Evolutionary conservation across 2,888 invertebrate genomes (phyloP).

Genomic region (Cataglyphis altisquamis): DNA sequence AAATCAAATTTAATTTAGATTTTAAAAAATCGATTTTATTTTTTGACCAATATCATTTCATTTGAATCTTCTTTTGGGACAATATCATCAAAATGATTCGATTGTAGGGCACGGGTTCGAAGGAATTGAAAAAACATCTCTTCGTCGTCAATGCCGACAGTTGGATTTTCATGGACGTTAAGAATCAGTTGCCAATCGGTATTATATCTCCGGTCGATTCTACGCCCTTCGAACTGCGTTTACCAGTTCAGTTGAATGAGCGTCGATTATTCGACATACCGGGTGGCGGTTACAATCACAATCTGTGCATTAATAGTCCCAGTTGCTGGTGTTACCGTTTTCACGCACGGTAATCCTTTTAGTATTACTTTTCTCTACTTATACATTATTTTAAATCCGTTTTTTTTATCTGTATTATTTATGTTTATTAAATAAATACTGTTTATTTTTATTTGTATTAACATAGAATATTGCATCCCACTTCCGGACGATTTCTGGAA

Average conservation of each 20-base stretch:
- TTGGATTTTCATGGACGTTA: slow-evolving; percentile 85
- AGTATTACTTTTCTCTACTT: not conserved
- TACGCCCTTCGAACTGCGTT: slow-evolving; percentile 87
- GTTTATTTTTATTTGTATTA: not conserved
- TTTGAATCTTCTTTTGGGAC: not conserved
- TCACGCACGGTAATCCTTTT: slow-evolving; percentile 81
- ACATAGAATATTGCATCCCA: slow-evolving; percentile 83
- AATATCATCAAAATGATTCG: not conserved
- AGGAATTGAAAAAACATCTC: slow-evolving; percentile 83
- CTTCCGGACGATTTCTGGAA: slow-evolving; percentile 87
- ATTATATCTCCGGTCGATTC: slow-evolving; percentile 74
- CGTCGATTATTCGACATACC: slow-evolving; percentile 81
- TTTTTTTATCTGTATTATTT: not conserved
- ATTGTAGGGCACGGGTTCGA: slow-evolving; percentile 81
- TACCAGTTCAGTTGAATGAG: slow-evolving; percentile 84
- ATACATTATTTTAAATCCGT: not conserved
- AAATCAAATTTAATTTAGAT: not conserved
- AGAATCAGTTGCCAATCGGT: slow-evolving; percentile 84
- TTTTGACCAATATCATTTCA: not conserved
- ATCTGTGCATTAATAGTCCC: slow-evolving; percentile 85
- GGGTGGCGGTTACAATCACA: slow-evolving; percentile 87
- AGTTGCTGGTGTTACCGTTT: slow-evolving; percentile 79
- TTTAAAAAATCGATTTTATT: not conserved
- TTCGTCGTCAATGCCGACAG: slow-evolving; percentile 86
- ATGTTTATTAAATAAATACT: no score